phyloP scores from a whole-genome alignment of 2,113 vertebrate species.

The Scalopus aquaticus region DNA sequence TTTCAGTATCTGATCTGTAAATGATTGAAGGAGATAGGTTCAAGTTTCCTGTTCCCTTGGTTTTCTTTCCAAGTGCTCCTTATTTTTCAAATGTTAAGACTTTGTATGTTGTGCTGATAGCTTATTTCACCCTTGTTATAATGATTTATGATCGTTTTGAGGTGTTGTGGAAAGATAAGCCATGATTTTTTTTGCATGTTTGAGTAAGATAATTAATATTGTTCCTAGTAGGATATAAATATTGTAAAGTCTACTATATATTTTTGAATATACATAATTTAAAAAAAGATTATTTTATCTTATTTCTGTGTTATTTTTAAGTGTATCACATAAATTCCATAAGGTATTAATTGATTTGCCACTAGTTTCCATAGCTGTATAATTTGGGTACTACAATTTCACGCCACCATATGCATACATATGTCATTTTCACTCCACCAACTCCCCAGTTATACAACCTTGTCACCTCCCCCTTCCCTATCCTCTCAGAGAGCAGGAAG shows the following conservation, averaged over 20 bases:
- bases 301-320: not conserved
- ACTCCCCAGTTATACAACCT: too few relatives aligned
- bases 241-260: not conserved
- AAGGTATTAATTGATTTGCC: too few relatives aligned
- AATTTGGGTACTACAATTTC: too few relatives aligned
- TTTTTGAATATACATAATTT: not conserved
- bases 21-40: not conserved
- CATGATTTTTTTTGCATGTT: not conserved
- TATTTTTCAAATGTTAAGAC: not conserved
- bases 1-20: not conserved
- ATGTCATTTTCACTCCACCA: too few relatives aligned
- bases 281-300: not conserved
- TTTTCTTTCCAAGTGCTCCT: not conserved
- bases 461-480: too few relatives aligned
- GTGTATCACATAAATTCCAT: not conserved
- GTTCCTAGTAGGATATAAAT: not conserved
- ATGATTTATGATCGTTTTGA: not conserved
- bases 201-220: not conserved
- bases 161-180: not conserved
- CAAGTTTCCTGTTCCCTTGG: not conserved
- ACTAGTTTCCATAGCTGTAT: too few relatives aligned
- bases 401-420: too few relatives aligned
- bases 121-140: not conserved
- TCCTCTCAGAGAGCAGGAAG: too few relatives aligned
- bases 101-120: not conserved